Percentiles rank a stretch among this genome's conserved stretches.
These are phyloP conservation scores for Drosophila guanche DNA, from an alignment of 1,140 invertebrate species.

Conservation along the genomic window DNA sequence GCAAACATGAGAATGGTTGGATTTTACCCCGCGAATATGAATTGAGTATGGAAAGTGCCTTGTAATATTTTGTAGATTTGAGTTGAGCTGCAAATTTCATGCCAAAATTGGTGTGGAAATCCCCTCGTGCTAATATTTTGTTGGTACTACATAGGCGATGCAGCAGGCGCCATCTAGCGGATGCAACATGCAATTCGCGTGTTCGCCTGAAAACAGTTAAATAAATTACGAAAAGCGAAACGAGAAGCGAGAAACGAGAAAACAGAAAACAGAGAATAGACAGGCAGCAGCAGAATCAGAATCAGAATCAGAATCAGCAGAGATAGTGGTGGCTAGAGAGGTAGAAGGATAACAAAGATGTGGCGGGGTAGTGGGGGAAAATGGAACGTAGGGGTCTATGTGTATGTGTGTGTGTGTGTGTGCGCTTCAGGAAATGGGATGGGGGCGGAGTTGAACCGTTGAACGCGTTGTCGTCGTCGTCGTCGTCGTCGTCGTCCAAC, in stretches of 20 bases:
- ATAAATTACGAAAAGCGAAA: slow-evolving; percentile 38
- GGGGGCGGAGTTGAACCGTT: neutral
- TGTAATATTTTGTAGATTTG: too few species aligned
- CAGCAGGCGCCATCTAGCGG: slow-evolving; percentile 5
- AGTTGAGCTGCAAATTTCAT: too few species aligned
- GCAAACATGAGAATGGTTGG: too few species aligned
- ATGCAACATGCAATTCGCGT: neutral
- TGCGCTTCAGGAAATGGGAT: neutral
- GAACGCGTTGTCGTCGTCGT: too few species aligned
- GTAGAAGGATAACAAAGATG: slow-evolving; percentile 32
- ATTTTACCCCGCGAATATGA: too few species aligned
- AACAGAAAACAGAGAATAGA: slow-evolving; percentile 7
- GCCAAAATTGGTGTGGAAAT: too few species aligned
- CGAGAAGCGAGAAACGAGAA: neutral
- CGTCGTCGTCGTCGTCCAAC: slow-evolving; percentile 16
- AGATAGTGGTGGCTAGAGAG: slow-evolving; percentile 1
- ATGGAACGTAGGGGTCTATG: neutral
- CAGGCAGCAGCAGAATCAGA: neutral
- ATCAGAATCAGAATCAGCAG: neutral
- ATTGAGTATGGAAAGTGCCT: too few species aligned
- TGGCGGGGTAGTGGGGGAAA: slow-evolving; percentile 2
- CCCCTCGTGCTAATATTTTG: too few species aligned
- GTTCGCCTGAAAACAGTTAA: slow-evolving; percentile 19
- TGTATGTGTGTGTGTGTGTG: slow-evolving; percentile 1
- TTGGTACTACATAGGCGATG: too few species aligned